Percentiles rank a stretch among this genome's conserved stretches.
Conservation (phyloP, 2,888 invertebrate species). For the Rotaria sp. region DNA sequence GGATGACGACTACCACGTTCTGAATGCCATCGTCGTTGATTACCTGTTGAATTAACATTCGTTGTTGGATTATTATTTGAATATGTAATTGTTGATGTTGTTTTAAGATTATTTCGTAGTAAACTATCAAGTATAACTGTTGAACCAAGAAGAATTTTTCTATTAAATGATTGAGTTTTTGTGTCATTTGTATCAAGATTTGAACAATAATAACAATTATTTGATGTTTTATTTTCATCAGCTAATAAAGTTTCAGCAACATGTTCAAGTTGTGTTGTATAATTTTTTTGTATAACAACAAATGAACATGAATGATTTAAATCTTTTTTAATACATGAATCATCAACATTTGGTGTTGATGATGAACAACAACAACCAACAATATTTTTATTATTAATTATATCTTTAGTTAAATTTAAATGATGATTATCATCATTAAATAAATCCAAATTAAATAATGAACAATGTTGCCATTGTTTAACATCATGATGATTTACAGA, state of each 20-base stretch:
- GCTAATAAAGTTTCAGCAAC: neutral
- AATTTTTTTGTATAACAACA: neutral
- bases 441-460: slow-evolving; percentile 8
- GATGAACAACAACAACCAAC: neutral
- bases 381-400: neutral
- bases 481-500: neutral
- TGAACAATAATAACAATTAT: neutral
- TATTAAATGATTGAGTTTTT: neutral
- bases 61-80: neutral
- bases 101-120: neutral
- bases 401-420: neutral
- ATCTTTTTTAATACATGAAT: neutral
- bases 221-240: neutral
- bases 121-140: neutral
- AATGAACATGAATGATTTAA: slow-evolving; percentile 15
- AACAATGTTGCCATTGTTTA: slow-evolving; percentile 17
- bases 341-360: neutral
- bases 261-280: slow-evolving; percentile 19
- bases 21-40: slow-evolving; percentile 21
- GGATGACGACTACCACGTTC: slow-evolving; percentile 9
- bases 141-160: slow-evolving; percentile 8
- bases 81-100: neutral
- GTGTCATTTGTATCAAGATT: neutral
- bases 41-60: neutral
- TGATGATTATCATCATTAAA: neutral